phyloP scores from a whole-genome alignment of 2,797 vertebrate genomes.

The Tenualosa ilisha region DNA sequence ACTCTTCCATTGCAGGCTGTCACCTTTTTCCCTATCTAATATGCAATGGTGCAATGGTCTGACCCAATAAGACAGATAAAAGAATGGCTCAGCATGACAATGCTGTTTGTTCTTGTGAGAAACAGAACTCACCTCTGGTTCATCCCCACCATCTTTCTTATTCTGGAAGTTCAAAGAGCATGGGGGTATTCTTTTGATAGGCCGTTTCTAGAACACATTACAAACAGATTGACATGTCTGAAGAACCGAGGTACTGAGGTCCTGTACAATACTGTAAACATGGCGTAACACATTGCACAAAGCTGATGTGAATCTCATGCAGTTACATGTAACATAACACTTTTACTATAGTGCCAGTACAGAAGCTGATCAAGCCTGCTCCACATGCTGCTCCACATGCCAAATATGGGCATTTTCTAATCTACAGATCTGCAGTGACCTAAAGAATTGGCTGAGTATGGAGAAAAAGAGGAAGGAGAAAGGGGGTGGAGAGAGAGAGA shows the following conservation, averaged over 20 bases:
- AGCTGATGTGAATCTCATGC: neutral
- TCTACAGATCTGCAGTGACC: slow-evolving; percentile 3
- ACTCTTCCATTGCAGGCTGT: neutral
- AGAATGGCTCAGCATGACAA: neutral
- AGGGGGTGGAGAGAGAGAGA: neutral
- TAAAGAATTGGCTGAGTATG: neutral
- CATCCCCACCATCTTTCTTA: slow-evolving; percentile 50
- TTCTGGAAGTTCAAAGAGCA: slow-evolving; percentile 62
- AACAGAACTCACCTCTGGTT: slow-evolving; percentile 57
- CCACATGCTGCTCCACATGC: neutral
- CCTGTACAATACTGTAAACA: too few relatives aligned
- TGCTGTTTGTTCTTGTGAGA: neutral
- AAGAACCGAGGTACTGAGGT: neutral
- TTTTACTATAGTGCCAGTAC: neutral
- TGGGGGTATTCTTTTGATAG: slow-evolving; percentile 58
- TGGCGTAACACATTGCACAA: neutral
- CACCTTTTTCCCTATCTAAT: too few relatives aligned
- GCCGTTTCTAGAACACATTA: slow-evolving; percentile 50
- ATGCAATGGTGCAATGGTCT: too few relatives aligned
- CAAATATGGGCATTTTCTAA: slow-evolving; percentile 3
- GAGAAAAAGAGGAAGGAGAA: neutral
- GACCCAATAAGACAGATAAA: neutral
- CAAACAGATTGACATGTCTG: neutral
- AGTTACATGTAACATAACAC: neutral
- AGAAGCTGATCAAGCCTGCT: neutral